A percentile compares a stretch with the other conserved stretches of the same genome.
Evolutionary conservation across 2,888 invertebrate genomes (phyloP).

Genomic region (Nebria brevicollis): DNA sequence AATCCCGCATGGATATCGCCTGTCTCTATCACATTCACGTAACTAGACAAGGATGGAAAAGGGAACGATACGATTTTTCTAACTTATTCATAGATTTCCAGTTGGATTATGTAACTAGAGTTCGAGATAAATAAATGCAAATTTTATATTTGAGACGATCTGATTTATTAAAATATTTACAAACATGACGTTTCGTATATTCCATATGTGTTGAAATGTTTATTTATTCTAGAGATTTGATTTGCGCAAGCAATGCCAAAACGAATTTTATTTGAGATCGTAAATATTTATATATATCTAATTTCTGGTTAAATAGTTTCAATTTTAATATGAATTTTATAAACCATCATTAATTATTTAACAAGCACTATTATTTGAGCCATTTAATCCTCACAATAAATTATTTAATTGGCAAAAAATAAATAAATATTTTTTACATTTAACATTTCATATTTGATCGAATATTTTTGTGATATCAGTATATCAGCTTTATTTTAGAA

Average conservation of each 20-base stretch:
- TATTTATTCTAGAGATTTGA: constrained; percentile 18
- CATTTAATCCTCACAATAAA: no score
- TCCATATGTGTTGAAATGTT: constrained; percentile 19
- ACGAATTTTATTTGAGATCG: background rate
- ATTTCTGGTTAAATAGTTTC: no score
- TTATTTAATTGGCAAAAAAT: no score
- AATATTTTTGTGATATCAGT: no score
- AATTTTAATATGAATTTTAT: no score
- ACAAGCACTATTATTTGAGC: no score
- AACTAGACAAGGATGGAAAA: constrained; percentile 12
- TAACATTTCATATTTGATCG: no score
- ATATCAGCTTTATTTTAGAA: no score
- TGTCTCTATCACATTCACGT: constrained; percentile 24
- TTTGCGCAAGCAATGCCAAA: background rate
- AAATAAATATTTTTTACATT: no score
- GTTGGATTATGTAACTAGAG: constrained; percentile 4
- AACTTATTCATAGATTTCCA: constrained; percentile 9
- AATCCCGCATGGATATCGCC: constrained; percentile 15
- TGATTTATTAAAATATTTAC: constrained; percentile 22
- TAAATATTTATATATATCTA: background rate
- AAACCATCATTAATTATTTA: no score
- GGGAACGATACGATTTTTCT: constrained; percentile 21
- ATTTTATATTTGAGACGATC: constrained; percentile 11
- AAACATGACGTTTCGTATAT: constrained; percentile 11
- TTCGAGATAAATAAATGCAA: background rate